A percentile compares a stretch with the other conserved stretches of the same genome.
Evolutionary conservation across 2,888 invertebrate species (phyloP).

Genomic region (Lycaena phlaeas): DNA sequence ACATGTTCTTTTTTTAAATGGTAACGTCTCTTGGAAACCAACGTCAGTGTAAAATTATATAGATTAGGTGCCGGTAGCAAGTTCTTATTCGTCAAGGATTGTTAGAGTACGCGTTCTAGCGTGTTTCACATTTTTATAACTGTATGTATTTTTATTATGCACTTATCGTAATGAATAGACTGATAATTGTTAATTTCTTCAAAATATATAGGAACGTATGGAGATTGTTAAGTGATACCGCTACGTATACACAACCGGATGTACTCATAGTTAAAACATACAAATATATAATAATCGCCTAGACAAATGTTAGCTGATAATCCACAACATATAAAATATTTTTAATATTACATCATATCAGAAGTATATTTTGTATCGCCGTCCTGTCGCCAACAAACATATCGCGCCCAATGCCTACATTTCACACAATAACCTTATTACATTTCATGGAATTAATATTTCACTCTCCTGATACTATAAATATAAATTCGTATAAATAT

Average conservation of each 20-base stretch:
- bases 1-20: constrained; percentile 47
- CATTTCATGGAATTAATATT: no score
- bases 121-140: constrained; percentile 26
- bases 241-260: constrained; percentile 13
- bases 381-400: constrained; percentile 63
- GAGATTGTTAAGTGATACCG: constrained; percentile 10
- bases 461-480: no score
- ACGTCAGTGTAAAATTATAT: constrained; percentile 19
- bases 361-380: constrained; percentile 37
- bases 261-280: constrained; percentile 17
- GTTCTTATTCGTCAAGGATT: constrained; percentile 11
- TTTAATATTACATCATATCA: constrained; percentile 8
- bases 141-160: constrained; percentile 12
- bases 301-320: constrained; percentile 19
- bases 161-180: constrained; percentile 36
- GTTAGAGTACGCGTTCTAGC: constrained; percentile 12
- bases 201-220: constrained; percentile 16
- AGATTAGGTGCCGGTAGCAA: constrained; percentile 58
- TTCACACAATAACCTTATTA: no score
- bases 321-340: constrained; percentile 13
- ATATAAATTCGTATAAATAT: no score
- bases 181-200: constrained; percentile 57
- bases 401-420: constrained; percentile 34
- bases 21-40: constrained; percentile 14
- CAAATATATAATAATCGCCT: constrained; percentile 17